A percentile compares a stretch with the other conserved stretches of the same genome.
Evolutionary conservation across 2,888 invertebrate species (phyloP).

Genomic region (Hipparchia semele): DNA sequence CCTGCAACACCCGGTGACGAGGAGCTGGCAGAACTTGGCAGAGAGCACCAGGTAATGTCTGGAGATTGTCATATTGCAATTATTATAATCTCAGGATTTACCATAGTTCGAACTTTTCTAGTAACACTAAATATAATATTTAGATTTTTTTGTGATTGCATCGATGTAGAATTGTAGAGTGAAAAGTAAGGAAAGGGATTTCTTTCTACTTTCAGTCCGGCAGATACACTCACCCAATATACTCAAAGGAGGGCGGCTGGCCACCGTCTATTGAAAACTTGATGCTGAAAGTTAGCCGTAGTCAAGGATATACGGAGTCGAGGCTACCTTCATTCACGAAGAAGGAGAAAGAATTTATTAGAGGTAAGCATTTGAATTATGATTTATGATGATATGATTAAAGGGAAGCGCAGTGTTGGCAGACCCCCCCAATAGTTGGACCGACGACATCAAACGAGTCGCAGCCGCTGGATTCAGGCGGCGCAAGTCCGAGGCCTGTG

Average conservation of each 20-base stretch:
- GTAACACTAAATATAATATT: no score
- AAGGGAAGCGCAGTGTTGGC: no score
- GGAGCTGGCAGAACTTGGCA: conserved; percentile 45
- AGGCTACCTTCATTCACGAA: conserved; percentile 67
- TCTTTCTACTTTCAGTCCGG: conserved; percentile 52
- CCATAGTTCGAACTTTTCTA: no score
- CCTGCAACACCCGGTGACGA: conserved; percentile 39
- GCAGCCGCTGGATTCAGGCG: no score
- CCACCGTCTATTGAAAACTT: conserved; percentile 50
- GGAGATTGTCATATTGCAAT: no score
- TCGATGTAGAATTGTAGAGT: not conserved
- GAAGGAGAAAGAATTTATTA: conserved; percentile 55
- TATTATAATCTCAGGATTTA: no score
- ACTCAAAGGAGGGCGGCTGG: conserved; percentile 58
- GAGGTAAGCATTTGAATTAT: conserved; percentile 49
- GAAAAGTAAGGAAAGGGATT: no score
- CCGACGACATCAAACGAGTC: no score
- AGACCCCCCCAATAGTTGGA: no score
- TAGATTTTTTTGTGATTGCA: no score
- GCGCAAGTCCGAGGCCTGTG: no score
- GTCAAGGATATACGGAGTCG: conserved; percentile 49
- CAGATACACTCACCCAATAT: conserved; percentile 67
- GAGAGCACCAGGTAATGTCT: conserved; percentile 40
- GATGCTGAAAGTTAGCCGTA: conserved; percentile 48
- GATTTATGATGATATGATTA: not conserved